Evolutionary conservation across 2,113 vertebrate species (phyloP).

Genomic region (Labeo catla): DNA sequence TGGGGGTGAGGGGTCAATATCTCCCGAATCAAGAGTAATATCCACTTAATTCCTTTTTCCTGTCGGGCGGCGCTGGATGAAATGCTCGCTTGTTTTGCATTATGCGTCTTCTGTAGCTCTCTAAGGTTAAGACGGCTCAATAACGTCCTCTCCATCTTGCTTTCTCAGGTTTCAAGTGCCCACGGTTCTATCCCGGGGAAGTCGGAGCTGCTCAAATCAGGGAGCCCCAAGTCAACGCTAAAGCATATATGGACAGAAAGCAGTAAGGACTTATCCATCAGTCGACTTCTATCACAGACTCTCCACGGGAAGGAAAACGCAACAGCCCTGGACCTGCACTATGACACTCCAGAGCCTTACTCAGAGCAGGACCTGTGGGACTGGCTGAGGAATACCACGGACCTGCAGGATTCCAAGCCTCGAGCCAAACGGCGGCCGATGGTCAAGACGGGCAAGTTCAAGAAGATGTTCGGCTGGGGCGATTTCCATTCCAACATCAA

Average conservation of each 20-base stretch:
- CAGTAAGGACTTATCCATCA: constrained; percentile 97
- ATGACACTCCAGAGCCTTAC: constrained; percentile 96
- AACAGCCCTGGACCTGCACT: constrained; percentile 93
- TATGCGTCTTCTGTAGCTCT: not conserved
- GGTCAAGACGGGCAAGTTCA: constrained; percentile 99
- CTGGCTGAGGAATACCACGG: constrained; percentile 97
- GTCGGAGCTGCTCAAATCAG: constrained; percentile 89
- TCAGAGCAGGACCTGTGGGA: constrained; percentile 99
- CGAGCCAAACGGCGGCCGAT: constrained; percentile 95
- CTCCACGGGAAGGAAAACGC: constrained; percentile 93
- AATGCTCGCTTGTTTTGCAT: constrained; percentile 39
- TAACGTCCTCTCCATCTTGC: constrained; percentile 54
- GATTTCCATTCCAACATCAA: constrained; percentile 99
- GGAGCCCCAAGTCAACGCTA: constrained; percentile 90
- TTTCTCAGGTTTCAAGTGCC: constrained; percentile 83
- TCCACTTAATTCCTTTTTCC: constrained; percentile 48
- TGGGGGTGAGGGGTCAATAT: constrained; percentile 58
- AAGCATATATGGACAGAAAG: constrained; percentile 99
- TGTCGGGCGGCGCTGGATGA: constrained; percentile 13
- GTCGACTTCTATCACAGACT: constrained; percentile 96
- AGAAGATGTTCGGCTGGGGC: constrained; percentile 99
- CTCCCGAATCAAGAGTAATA: constrained; percentile 61
- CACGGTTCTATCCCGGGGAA: constrained; percentile 88
- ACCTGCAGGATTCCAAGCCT: constrained; percentile 90
- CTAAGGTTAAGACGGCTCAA: constrained; percentile 41